Evolutionary conservation across 2,888 invertebrate genomes (phyloP).

Genomic region (Trissolcus brochymenae): DNA sequence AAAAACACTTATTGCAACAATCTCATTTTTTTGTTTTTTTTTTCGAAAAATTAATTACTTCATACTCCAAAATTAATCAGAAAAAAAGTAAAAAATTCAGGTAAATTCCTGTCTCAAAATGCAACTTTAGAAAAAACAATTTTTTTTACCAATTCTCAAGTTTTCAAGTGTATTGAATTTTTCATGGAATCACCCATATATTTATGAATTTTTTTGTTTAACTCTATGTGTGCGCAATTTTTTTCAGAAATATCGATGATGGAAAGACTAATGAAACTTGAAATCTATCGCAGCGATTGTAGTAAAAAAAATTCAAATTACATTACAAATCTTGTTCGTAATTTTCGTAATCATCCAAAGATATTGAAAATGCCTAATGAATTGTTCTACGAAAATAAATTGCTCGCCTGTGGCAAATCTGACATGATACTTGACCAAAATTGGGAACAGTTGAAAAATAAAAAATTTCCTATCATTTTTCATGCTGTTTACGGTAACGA

Average conservation of each 20-base stretch:
- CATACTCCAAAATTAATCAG: no score
- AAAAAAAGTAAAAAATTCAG: no score
- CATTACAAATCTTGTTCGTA: constrained; percentile 85
- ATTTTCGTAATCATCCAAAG: constrained; percentile 84
- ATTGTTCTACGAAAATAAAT: constrained; percentile 83
- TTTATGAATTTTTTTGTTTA: background rate
- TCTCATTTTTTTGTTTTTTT: no score
- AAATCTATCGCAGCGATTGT: constrained; percentile 76
- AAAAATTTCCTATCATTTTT: constrained; percentile 79
- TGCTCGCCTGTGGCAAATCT: constrained; percentile 60
- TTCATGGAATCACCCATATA: no score
- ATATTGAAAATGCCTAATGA: constrained; percentile 83
- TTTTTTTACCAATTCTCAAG: no score
- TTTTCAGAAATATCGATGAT: constrained; percentile 81
- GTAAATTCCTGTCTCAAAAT: no score
- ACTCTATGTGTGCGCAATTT: no score
- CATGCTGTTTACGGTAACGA: constrained; percentile 80
- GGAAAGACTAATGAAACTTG: constrained; percentile 81
- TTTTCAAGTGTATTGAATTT: no score
- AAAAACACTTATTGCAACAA: no score
- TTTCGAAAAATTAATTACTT: no score
- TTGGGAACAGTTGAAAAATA: constrained; percentile 76
- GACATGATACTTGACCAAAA: constrained; percentile 62
- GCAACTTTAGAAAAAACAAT: no score
- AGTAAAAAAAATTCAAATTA: constrained; percentile 80